A percentile compares a stretch with the other conserved stretches of the same genome.
These are phyloP conservation scores for Oceanodroma tethys DNA, from an alignment of 2,113 vertebrate genomes.

Conservation along the genomic window DNA sequence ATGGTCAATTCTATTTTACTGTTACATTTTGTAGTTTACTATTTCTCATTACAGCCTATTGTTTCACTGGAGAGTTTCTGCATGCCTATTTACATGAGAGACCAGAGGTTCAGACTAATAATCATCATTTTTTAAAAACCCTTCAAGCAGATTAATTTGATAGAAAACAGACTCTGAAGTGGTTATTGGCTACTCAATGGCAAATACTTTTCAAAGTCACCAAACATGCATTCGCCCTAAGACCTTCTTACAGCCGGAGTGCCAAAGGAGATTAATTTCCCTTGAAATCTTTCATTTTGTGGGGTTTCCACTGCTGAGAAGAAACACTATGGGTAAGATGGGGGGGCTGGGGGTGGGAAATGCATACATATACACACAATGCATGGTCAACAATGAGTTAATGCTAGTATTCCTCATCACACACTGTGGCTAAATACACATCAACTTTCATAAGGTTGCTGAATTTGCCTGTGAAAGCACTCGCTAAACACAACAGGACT, in stretches of 20 bases:
- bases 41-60: background rate
- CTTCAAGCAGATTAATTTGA: background rate
- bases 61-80: background rate
- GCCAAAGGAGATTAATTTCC: background rate
- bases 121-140: background rate
- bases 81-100: background rate
- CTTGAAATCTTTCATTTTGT: background rate
- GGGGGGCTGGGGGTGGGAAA: background rate
- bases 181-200: background rate
- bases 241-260: background rate
- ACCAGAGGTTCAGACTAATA: background rate
- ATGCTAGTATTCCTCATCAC: background rate
- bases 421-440: rapidly evolving
- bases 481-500: background rate
- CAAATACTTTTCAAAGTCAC: background rate
- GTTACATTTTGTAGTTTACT: background rate
- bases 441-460: background rate
- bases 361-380: rapidly evolving
- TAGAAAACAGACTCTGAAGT: background rate
- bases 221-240: rapidly evolving
- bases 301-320: background rate
- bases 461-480: background rate
- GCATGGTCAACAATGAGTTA: background rate
- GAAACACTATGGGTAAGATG: background rate
- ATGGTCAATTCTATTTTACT: background rate